Evolutionary conservation across 2,888 invertebrate species (phyloP).

Genomic region (Cancer borealis): DNA sequence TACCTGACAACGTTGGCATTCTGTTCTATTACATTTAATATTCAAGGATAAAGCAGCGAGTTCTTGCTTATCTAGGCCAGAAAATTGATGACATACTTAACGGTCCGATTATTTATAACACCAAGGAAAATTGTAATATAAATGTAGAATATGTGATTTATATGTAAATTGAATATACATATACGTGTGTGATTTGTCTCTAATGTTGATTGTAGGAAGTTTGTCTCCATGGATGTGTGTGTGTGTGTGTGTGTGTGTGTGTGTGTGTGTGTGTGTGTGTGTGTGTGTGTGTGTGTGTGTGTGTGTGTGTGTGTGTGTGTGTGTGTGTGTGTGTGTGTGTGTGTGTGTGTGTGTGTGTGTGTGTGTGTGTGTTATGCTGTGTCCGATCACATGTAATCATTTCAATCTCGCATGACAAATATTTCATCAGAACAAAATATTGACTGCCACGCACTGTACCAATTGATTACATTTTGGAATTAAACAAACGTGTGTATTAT

Average conservation of each 20-base stretch:
- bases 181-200: no score
- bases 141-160: neutral
- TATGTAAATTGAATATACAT: neutral
- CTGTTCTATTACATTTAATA: neutral
- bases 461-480: neutral
- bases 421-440: neutral
- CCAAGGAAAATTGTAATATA: neutral
- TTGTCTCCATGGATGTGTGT: constrained; percentile 6
- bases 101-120: neutral
- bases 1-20: neutral
- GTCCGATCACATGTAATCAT: neutral
- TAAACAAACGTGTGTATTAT: neutral
- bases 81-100: neutral
- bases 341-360: constrained; percentile 24
- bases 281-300: constrained; percentile 20
- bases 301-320: constrained; percentile 20
- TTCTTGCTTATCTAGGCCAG: neutral
- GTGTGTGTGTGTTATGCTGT: neutral
- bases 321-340: constrained; percentile 16
- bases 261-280: neutral
- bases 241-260: constrained; percentile 20
- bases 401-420: neutral
- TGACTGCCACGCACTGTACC: neutral
- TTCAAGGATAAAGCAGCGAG: neutral
- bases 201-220: no score